Percentiles rank a stretch among this genome's conserved stretches.
Conservation (phyloP, 2,113 vertebrate species). For the Brachirus orientalis region DNA sequence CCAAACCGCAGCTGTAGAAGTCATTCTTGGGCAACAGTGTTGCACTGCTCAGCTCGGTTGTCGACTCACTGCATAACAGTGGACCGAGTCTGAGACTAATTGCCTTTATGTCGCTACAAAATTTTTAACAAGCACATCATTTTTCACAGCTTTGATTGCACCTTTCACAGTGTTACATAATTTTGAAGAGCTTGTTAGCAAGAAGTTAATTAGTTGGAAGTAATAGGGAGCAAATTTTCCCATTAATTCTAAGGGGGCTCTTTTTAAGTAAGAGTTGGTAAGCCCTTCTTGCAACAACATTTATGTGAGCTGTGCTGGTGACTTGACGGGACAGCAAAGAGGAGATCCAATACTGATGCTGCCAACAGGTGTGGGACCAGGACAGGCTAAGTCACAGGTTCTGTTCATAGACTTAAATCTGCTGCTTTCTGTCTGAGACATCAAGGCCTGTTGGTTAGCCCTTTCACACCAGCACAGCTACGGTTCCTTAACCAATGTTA, state of each 20-base stretch:
- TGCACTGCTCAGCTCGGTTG: too few relatives aligned
- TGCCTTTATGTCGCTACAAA: neutral
- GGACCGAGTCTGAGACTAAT: neutral
- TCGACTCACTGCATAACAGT: neutral
- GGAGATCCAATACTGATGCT: neutral
- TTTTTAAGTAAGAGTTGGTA: neutral
- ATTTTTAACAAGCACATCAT: neutral
- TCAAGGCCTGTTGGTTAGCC: neutral
- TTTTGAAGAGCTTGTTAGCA: constrained; percentile 4
- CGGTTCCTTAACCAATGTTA: too few relatives aligned
- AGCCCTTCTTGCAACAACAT: neutral
- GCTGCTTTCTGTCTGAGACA: neutral
- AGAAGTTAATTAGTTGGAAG: constrained; percentile 9
- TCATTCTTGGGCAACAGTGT: too few relatives aligned
- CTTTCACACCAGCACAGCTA: too few relatives aligned
- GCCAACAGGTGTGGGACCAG: neutral
- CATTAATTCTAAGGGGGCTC: neutral
- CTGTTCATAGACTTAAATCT: neutral
- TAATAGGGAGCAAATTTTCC: constrained; percentile 8
- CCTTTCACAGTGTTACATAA: constrained; percentile 39
- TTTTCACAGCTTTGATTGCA: constrained; percentile 6
- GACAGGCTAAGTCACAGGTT: neutral
- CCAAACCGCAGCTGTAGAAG: too few relatives aligned
- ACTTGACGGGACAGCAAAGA: neutral
- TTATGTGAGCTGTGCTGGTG: too few relatives aligned